Evolutionary conservation across 2,888 invertebrate species (phyloP).

Genomic region (Orthonevra nobilis): DNA sequence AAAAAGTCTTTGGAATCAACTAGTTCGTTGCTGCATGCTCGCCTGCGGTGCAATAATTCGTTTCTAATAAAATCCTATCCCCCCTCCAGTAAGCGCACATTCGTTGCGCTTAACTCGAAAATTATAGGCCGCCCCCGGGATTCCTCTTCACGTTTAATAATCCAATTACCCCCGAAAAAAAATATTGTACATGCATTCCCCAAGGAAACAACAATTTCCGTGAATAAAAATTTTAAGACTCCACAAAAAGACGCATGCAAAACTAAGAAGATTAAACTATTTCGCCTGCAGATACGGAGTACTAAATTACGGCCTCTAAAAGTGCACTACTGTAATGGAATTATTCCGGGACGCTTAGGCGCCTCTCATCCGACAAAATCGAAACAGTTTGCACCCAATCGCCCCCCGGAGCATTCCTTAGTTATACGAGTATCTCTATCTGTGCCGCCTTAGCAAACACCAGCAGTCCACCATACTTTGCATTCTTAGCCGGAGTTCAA

Average conservation of each 20-base stretch:
- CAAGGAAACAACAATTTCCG: slow-evolving; percentile 40
- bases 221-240: slow-evolving; percentile 34
- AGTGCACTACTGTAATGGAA: slow-evolving; percentile 68
- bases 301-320: slow-evolving; percentile 61
- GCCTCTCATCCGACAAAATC: slow-evolving; percentile 2
- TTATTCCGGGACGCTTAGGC: slow-evolving; percentile 45
- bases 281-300: slow-evolving; percentile 65
- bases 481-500: slow-evolving; percentile 40
- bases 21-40: too few relatives aligned
- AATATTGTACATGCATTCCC: slow-evolving; percentile 22
- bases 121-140: slow-evolving; percentile 47
- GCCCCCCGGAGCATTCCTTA: slow-evolving; percentile 5
- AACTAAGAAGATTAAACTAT: slow-evolving; percentile 33
- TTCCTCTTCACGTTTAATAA: slow-evolving; percentile 40
- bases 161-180: slow-evolving; percentile 58
- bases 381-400: slow-evolving; percentile 59
- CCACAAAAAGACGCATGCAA: background rate
- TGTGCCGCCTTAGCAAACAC: slow-evolving; percentile 43
- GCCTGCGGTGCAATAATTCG: slow-evolving; percentile 26
- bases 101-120: slow-evolving; percentile 54
- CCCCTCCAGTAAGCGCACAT: slow-evolving; percentile 22
- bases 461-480: slow-evolving; percentile 29
- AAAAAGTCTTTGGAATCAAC: too few relatives aligned
- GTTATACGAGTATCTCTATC: too few relatives aligned
- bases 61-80: slow-evolving; percentile 44